A percentile compares a stretch with the other conserved stretches of the same genome.
These are phyloP conservation scores for Mustela nigripes DNA, from an alignment of 2,113 vertebrate species.

Conservation along the genomic window DNA sequence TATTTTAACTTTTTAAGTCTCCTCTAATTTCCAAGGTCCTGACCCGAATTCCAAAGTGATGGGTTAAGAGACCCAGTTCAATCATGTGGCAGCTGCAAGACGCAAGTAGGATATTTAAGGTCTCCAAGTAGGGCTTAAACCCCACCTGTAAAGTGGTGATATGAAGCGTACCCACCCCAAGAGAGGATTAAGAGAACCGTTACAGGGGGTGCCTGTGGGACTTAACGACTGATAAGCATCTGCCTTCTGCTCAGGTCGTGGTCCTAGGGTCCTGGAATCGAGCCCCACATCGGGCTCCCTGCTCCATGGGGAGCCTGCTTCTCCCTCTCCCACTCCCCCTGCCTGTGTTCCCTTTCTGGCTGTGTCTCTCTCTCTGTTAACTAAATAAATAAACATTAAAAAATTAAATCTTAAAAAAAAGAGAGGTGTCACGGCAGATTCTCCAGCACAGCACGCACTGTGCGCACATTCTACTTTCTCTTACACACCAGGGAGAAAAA, in stretches of 20 bases:
- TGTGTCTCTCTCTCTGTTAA: too few species aligned
- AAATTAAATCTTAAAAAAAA: too few species aligned
- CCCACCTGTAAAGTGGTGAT: background rate
- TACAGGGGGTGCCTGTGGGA: too few species aligned
- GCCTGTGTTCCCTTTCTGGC: too few species aligned
- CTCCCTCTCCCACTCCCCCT: too few species aligned
- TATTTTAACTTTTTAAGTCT: background rate
- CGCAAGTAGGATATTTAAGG: background rate
- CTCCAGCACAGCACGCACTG: background rate
- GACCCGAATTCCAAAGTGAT: background rate
- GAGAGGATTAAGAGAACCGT: background rate
- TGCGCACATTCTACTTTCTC: background rate
- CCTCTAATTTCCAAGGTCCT: background rate
- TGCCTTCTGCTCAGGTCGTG: too few species aligned
- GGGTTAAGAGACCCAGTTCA: background rate
- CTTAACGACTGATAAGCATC: too few species aligned
- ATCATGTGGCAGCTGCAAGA: background rate
- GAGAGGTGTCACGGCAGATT: background rate
- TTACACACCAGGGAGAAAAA: background rate
- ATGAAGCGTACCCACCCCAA: accelerated
- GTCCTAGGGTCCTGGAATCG: too few species aligned
- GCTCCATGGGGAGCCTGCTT: too few species aligned
- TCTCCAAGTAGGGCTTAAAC: background rate
- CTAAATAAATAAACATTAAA: too few species aligned
- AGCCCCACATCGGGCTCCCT: too few species aligned